Conservation (phyloP, 30 jellyfish, hydroid and myxozoan genomes). For the Aurelia sp. region DNA sequence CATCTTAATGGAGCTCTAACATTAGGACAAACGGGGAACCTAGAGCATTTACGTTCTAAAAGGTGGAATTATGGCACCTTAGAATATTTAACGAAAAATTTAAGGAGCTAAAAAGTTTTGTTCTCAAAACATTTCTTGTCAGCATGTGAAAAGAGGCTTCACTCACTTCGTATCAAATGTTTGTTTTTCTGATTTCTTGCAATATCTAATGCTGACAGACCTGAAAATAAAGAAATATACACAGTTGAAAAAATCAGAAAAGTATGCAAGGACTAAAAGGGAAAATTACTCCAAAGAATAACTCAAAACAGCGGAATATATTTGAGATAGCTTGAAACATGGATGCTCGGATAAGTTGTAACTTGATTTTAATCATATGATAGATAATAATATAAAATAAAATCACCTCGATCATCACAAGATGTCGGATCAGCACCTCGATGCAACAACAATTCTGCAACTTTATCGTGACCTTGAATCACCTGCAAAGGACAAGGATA, state of each 20-base stretch:
- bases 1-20: too few species aligned
- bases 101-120: too few species aligned
- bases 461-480: constrained; percentile 2
- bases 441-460: constrained; percentile 9
- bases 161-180: constrained; percentile 19
- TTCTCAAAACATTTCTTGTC: too few species aligned
- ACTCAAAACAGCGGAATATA: neutral
- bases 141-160: neutral
- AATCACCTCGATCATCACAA: constrained; percentile 20
- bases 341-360: too few species aligned
- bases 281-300: neutral
- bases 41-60: too few species aligned
- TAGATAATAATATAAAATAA: neutral
- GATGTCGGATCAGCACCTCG: constrained; percentile 31
- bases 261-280: neutral
- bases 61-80: too few species aligned
- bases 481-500: constrained; percentile 11
- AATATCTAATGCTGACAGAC: constrained; percentile 31
- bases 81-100: too few species aligned
- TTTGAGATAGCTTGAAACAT: neutral
- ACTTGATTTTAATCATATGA: neutral
- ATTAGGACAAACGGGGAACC: too few species aligned
- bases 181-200: constrained; percentile 28
- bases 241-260: too few species aligned
- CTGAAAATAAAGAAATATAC: constrained; percentile 10